A percentile compares a stretch with the other conserved stretches of the same genome.
Evolutionary conservation across 2,113 vertebrate genomes (phyloP).

Genomic region (Bubo blakistoni): DNA sequence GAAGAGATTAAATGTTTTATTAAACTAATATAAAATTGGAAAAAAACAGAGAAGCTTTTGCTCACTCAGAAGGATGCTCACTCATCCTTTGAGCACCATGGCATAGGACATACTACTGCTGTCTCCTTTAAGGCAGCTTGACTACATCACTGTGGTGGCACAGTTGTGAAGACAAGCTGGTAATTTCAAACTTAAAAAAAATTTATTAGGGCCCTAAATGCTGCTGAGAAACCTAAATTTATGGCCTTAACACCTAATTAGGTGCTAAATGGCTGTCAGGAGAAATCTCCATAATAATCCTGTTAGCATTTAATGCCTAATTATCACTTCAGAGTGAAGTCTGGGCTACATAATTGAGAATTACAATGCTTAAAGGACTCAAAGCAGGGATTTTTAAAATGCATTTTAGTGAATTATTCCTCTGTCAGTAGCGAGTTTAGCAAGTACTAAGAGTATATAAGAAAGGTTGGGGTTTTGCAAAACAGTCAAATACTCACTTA

Average conservation of each 20-base stretch:
- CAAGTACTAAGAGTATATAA: background rate
- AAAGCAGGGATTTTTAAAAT: constrained; percentile 13
- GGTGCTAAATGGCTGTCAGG: constrained; percentile 51
- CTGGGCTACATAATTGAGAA: constrained; percentile 43
- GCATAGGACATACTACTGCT: background rate
- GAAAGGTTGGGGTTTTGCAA: background rate
- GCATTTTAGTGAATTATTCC: constrained; percentile 23
- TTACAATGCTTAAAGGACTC: constrained; percentile 37
- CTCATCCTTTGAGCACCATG: background rate
- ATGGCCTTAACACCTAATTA: constrained; percentile 50
- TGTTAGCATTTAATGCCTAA: constrained; percentile 63
- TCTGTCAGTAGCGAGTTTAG: background rate
- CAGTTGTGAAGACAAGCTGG: background rate
- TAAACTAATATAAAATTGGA: background rate
- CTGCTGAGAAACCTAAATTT: constrained; percentile 29
- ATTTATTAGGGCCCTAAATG: constrained; percentile 14
- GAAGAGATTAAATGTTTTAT: background rate
- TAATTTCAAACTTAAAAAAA: constrained; percentile 20
- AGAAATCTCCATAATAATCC: constrained; percentile 60
- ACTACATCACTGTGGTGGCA: background rate
- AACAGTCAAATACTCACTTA: background rate
- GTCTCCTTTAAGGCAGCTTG: background rate
- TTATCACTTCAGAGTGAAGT: constrained; percentile 53
- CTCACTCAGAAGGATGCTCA: background rate
- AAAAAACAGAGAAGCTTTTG: background rate